phyloP scores from a whole-genome alignment of 2,888 invertebrate species.

The Lathronympha strigana region DNA sequence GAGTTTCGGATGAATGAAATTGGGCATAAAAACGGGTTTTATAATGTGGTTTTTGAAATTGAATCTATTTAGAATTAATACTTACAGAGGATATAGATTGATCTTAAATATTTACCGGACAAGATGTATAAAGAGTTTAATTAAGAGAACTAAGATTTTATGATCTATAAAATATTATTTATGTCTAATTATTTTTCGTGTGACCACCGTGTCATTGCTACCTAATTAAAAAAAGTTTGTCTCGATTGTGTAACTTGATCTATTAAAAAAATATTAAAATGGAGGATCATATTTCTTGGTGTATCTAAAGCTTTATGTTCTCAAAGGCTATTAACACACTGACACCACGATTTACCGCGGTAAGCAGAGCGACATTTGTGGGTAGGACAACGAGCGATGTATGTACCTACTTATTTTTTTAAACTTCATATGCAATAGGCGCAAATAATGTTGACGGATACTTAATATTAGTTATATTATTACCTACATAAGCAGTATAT shows the following conservation, averaged over 20 bases:
- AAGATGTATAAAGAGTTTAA: conserved; percentile 32
- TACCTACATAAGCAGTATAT: too few species aligned
- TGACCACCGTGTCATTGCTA: conserved; percentile 13
- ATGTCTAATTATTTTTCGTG: conserved; percentile 11
- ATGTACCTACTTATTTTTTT: too few species aligned
- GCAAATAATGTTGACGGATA: too few species aligned
- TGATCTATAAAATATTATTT: conserved; percentile 24
- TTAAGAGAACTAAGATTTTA: conserved; percentile 26
- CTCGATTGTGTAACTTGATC: background rate
- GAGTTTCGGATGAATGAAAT: background rate
- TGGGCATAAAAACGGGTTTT: conserved; percentile 25
- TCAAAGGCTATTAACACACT: too few species aligned
- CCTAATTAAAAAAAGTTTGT: conserved; percentile 4
- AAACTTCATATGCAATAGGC: too few species aligned
- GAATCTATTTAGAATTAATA: conserved; percentile 20
- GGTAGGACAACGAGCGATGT: too few species aligned
- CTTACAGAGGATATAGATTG: conserved; percentile 20
- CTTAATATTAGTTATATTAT: too few species aligned
- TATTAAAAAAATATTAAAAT: background rate
- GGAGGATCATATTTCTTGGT: background rate
- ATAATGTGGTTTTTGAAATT: conserved; percentile 26
- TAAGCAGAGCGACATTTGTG: too few species aligned
- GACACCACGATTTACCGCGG: too few species aligned
- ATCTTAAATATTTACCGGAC: conserved; percentile 29
- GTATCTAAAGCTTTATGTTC: background rate